Evolutionary conservation across 1,140 invertebrate species (phyloP).

Genomic region (Leptinotarsa lineolata): DNA sequence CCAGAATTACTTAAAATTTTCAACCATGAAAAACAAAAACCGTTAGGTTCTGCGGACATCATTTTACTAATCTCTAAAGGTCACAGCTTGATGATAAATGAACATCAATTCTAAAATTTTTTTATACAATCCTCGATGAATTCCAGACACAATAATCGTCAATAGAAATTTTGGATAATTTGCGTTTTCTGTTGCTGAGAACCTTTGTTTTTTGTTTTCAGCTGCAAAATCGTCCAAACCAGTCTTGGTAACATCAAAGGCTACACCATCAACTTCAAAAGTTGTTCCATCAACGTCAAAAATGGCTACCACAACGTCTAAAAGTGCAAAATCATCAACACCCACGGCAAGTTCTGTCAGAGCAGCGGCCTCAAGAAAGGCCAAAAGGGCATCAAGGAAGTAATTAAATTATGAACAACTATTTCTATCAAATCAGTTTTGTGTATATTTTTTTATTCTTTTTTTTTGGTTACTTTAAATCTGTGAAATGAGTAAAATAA

Average conservation of each 20-base stretch:
- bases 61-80: too few species aligned
- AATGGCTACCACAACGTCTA: neutral
- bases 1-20: too few species aligned
- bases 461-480: slow-evolving; percentile 10
- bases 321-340: slow-evolving; percentile 10
- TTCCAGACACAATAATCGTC: neutral
- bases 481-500: neutral
- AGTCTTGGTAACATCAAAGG: slow-evolving; percentile 7
- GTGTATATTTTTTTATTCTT: slow-evolving; percentile 29
- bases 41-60: neutral
- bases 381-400: slow-evolving; percentile 25
- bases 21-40: neutral
- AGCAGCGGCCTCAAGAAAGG: slow-evolving; percentile 11
- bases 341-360: slow-evolving; percentile 5
- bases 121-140: neutral
- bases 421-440: slow-evolving; percentile 13
- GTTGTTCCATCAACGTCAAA: neutral
- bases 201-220: slow-evolving; percentile 8
- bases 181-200: neutral
- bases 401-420: slow-evolving; percentile 19
- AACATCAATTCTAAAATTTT: neutral
- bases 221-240: slow-evolving; percentile 20
- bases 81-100: too few species aligned
- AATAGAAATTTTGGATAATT: neutral
- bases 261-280: neutral